Percentiles rank a stretch among this genome's conserved stretches.
Conservation (phyloP, 2,113 vertebrate genomes). For the Zosterops pallidus region DNA sequence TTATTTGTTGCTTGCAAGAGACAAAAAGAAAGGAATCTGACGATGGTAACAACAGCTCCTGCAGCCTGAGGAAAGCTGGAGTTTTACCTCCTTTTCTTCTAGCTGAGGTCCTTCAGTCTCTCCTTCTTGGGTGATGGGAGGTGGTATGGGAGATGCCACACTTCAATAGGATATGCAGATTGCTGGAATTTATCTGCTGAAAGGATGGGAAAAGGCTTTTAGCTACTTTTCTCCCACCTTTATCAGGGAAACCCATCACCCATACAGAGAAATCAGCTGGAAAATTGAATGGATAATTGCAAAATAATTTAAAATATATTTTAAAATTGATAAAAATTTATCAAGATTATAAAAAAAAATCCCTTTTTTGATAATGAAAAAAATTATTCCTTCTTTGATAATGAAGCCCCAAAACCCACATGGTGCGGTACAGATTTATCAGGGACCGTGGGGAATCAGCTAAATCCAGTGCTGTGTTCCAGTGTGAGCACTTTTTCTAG, state of each 20-base stretch:
- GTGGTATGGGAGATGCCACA: neutral
- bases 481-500: neutral
- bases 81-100: neutral
- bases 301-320: too few species aligned
- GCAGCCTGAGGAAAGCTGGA: neutral
- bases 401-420: neutral
- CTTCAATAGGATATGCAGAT: accelerated
- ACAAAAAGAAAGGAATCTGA: neutral
- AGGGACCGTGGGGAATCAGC: neutral
- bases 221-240: neutral
- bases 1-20: neutral
- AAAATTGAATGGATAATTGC: neutral
- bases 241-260: neutral
- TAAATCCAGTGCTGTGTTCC: neutral
- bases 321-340: too few species aligned
- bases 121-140: neutral
- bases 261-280: neutral
- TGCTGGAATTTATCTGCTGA: neutral
- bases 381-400: neutral
- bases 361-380: too few species aligned
- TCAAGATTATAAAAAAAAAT: too few species aligned
- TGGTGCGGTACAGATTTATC: neutral
- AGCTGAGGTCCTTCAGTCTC: neutral
- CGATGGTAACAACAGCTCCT: neutral
- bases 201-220: neutral